Conservation (phyloP, 92 coral and sea anemone genomes). For the Bergia sp. region DNA sequence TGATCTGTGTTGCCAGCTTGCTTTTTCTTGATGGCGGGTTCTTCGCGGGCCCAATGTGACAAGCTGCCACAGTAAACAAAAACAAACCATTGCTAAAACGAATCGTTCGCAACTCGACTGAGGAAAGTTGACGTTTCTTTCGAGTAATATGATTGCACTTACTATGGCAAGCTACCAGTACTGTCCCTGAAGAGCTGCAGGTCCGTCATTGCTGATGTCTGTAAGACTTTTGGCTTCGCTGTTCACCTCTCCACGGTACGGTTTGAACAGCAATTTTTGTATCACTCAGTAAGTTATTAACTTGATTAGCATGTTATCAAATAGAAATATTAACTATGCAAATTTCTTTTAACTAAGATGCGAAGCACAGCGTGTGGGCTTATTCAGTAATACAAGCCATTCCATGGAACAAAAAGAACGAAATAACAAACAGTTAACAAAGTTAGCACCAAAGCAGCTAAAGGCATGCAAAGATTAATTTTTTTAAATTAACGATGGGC, state of each 20-base stretch:
- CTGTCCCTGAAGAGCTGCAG: slow-evolving; percentile 75
- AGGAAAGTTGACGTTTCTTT: background rate
- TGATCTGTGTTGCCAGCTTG: slow-evolving; percentile 89
- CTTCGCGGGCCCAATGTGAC: slow-evolving; percentile 95
- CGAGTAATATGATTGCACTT: slow-evolving; percentile 34
- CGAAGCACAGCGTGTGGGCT: too few species aligned
- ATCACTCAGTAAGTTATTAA: slow-evolving; percentile 2
- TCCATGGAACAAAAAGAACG: too few species aligned
- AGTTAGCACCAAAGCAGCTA: too few species aligned
- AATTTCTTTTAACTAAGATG: background rate
- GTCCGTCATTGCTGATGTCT: slow-evolving; percentile 64
- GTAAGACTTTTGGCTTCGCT: background rate
- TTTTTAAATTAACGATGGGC: too few species aligned
- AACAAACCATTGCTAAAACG: background rate
- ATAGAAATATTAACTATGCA: slow-evolving; percentile 18
- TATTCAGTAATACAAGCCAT: too few species aligned
- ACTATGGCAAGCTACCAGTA: slow-evolving; percentile 78
- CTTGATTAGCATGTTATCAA: slow-evolving; percentile 31
- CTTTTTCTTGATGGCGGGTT: slow-evolving; percentile 75
- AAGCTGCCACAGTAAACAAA: slow-evolving; percentile 66
- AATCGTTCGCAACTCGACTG: background rate
- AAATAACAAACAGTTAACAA: too few species aligned
- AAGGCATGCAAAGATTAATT: too few species aligned
- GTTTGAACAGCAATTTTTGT: background rate
- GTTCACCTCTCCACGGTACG: background rate